Percentiles rank a stretch among this genome's conserved stretches.
Evolutionary conservation across 2,113 vertebrate species (phyloP).

Genomic region (Bungarus multicinctus): DNA sequence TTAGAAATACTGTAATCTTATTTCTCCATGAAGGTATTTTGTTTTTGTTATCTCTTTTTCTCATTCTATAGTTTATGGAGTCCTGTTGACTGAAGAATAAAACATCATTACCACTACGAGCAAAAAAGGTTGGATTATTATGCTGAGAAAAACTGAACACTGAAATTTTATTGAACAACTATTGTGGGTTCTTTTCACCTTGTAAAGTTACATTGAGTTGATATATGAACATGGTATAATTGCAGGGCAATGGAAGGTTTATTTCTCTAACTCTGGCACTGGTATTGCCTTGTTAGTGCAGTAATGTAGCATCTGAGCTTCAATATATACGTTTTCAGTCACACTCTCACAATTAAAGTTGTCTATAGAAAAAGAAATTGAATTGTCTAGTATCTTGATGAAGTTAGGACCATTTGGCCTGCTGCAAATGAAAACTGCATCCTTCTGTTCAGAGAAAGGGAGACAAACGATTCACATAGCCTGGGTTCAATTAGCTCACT

Average conservation of each 20-base stretch:
- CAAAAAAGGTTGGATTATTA: neutral
- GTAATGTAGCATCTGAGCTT: neutral
- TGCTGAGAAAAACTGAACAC: neutral
- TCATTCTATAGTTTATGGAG: neutral
- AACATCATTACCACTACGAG: neutral
- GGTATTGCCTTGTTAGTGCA: neutral
- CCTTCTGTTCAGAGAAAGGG: neutral
- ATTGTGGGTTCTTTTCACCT: neutral
- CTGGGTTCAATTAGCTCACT: neutral
- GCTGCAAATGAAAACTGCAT: neutral
- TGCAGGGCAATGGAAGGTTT: neutral
- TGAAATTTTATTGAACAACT: neutral
- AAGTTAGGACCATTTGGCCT: neutral
- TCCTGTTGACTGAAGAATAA: neutral
- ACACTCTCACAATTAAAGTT: neutral
- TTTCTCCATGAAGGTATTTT: neutral
- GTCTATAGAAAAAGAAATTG: neutral
- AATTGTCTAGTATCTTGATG: neutral
- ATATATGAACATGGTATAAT: neutral
- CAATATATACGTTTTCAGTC: neutral
- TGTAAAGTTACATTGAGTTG: neutral
- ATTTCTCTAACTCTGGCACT: neutral
- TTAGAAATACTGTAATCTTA: neutral
- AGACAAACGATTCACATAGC: neutral
- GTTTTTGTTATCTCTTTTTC: neutral